Evolutionary conservation across 2,888 invertebrate species (phyloP).

Genomic region (Itoplectis maculator): DNA sequence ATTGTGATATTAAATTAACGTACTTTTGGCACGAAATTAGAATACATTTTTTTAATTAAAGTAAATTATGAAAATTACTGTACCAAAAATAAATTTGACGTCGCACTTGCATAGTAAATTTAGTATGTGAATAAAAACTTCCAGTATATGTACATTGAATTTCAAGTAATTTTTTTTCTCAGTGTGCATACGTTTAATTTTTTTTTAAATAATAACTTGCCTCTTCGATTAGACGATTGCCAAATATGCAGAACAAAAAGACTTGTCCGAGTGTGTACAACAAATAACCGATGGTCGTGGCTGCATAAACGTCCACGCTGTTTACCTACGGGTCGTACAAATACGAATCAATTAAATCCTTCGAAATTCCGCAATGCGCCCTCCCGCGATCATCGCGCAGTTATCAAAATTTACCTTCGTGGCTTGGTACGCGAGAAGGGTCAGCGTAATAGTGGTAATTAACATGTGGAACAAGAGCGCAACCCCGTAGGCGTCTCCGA

Average conservation of each 20-base stretch:
- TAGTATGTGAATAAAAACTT: too few species aligned
- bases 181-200: neutral
- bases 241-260: constrained; percentile 94
- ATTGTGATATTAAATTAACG: too few species aligned
- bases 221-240: constrained; percentile 94
- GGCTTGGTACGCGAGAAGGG: constrained; percentile 93
- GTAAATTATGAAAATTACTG: too few species aligned
- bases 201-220: constrained; percentile 84
- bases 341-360: neutral
- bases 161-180: too few species aligned
- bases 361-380: neutral
- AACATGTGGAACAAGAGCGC: constrained; percentile 94
- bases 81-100: too few species aligned
- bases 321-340: constrained; percentile 86
- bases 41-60: too few species aligned
- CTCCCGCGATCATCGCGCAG: neutral
- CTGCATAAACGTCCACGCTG: constrained; percentile 91
- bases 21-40: too few species aligned
- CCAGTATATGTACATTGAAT: too few species aligned
- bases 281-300: constrained; percentile 92
- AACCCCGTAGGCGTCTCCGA: constrained; percentile 94
- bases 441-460: constrained; percentile 93
- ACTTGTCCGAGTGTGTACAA: constrained; percentile 93
- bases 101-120: too few species aligned
- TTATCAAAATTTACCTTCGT: constrained; percentile 88